Evolutionary conservation across 2,797 vertebrate species (phyloP).

Genomic region (Mormyrus proboscirostris): DNA sequence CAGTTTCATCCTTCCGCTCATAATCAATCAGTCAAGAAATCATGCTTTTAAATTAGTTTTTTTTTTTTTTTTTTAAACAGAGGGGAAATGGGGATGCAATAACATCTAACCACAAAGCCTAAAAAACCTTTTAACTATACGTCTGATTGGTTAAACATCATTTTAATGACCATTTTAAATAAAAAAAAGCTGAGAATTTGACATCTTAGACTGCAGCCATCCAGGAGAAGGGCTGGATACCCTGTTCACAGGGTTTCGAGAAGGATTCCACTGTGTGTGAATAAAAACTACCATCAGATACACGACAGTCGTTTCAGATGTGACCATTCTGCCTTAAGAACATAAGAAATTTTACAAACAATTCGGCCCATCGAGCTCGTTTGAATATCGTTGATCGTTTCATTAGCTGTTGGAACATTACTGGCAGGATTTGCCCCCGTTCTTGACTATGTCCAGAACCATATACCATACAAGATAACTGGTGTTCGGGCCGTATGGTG

Average conservation of each 20-base stretch:
- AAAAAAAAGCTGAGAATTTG: background rate
- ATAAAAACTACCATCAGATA: background rate
- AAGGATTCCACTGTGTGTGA: background rate
- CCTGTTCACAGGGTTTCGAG: background rate
- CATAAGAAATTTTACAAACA: too few relatives aligned
- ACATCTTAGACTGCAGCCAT: background rate
- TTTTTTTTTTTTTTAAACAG: background rate
- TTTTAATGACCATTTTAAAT: background rate
- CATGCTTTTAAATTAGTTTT: background rate
- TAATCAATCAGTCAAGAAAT: background rate
- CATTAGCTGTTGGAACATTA: too few relatives aligned
- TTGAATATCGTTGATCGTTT: too few relatives aligned
- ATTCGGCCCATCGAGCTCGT: too few relatives aligned
- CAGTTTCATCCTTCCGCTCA: background rate
- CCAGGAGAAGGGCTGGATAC: background rate
- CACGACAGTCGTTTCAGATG: background rate
- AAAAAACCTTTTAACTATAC: background rate
- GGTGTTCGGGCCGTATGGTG: background rate
- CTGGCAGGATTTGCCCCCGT: too few relatives aligned
- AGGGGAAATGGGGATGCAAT: background rate
- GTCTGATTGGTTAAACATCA: background rate
- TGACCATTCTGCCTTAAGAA: background rate
- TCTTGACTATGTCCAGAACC: background rate
- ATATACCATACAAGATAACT: background rate
- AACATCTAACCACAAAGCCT: background rate